Conservation (phyloP, 2,888 invertebrate genomes). For the Sinopyrophorus schimmeli region DNA sequence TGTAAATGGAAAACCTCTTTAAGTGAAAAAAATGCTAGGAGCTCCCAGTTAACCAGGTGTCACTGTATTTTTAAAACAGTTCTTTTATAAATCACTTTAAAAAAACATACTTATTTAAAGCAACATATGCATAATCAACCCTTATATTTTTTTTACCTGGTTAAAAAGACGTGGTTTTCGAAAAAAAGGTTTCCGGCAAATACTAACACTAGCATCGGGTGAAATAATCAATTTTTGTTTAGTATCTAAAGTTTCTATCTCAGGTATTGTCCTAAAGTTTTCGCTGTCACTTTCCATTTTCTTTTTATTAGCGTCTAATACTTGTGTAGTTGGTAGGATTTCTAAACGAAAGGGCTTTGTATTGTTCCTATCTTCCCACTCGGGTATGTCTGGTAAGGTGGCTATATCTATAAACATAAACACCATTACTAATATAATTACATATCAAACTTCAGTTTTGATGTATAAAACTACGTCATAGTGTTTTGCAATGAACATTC, state of each 20-base stretch:
- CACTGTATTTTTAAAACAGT: too few relatives aligned
- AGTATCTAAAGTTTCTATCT: conserved; percentile 50
- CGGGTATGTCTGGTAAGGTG: not conserved
- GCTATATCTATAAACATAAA: conserved; percentile 1
- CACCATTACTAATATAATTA: not conserved
- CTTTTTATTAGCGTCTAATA: conserved; percentile 18
- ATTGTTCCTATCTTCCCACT: not conserved
- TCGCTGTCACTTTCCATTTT: conserved; percentile 46
- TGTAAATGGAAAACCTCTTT: too few relatives aligned
- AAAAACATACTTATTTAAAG: too few relatives aligned
- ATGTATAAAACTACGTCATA: too few relatives aligned
- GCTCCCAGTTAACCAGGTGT: too few relatives aligned
- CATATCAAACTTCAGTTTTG: not conserved
- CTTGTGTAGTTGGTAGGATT: not conserved
- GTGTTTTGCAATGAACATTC: too few relatives aligned
- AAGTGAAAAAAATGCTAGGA: too few relatives aligned
- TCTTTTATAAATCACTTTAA: not conserved
- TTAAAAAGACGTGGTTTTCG: conserved; percentile 8
- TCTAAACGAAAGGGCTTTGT: not conserved
- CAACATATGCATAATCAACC: too few relatives aligned
- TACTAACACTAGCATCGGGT: conserved; percentile 10
- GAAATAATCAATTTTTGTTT: conserved; percentile 35
- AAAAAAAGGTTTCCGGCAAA: conserved; percentile 27
- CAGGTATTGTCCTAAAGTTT: conserved; percentile 48
- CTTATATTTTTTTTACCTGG: conserved; percentile 6